A percentile compares a stretch with the other conserved stretches of the same genome.
phyloP scores from a whole-genome alignment of 2,797 vertebrate genomes.

The Onychomys leucogaster region DNA sequence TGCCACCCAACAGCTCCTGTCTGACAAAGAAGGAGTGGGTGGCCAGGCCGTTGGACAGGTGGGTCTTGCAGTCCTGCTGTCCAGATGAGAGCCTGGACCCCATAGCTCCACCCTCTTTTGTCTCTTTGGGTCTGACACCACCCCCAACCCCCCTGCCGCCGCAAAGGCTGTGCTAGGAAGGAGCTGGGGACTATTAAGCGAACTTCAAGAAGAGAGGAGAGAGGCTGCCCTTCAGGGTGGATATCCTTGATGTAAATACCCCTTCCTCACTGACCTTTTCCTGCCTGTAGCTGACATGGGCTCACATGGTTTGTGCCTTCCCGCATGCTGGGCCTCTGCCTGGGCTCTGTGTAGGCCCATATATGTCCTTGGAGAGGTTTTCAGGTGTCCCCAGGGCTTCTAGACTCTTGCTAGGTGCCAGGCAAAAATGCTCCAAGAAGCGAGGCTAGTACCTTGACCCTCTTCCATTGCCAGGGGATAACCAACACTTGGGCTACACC shows the following conservation, averaged over 20 bases:
- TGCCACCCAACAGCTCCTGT: conserved; percentile 74
- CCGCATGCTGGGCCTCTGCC: not conserved
- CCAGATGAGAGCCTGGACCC: not conserved
- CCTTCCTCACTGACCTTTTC: not conserved
- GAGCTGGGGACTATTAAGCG: conserved; percentile 1
- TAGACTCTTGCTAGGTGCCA: conserved; percentile 29
- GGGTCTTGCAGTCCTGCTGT: conserved; percentile 43
- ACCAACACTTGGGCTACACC: not conserved
- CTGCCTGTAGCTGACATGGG: not conserved
- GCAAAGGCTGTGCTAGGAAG: not conserved
- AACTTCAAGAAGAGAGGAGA: not conserved
- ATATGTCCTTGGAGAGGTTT: conserved; percentile 1
- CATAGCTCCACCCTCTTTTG: not conserved
- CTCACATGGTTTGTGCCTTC: not conserved
- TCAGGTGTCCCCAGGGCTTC: not conserved
- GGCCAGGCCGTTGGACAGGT: conserved; percentile 68
- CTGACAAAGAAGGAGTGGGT: conserved; percentile 68
- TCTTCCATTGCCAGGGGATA: conserved; percentile 7
- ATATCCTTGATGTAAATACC: not conserved
- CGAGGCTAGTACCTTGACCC: conserved; percentile 12
- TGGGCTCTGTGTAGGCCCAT: not conserved
- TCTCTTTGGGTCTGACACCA: not conserved
- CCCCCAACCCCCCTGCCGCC: too few relatives aligned
- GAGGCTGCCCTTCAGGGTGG: not conserved
- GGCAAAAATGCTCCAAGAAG: not conserved